Evolutionary conservation across 1,140 invertebrate genomes (phyloP), one percentile per base, ranked within the genome.

Genomic region (Battus philenor): DNA sequence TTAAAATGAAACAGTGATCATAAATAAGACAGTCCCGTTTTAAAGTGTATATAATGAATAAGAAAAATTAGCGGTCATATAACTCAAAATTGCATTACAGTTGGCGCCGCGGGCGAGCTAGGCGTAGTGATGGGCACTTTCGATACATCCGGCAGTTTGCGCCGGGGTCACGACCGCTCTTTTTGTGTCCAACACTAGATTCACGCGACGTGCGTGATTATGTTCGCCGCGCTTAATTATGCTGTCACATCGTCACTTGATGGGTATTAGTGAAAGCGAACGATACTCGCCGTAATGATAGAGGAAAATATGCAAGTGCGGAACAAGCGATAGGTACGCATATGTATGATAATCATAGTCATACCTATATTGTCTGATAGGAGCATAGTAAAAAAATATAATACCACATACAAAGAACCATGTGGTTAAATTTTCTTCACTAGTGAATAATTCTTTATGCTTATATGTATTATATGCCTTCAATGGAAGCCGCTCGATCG

Each of bases 221-320:
- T 77, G 56, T 74, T 73, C 70, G 64, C 70, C 65, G 65, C 64
- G 71, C 68, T 79, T 81, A 84, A 84, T 84, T 84, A 81, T 76
- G 66, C 75, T 81, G 79, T 80, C 79, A 79, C 69, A 77, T 77
- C 69, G 73, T 75, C 77, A 72, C 73, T 70, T 73, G 74, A 77
- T 70, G 68, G 59, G 62, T 48, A 58, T 67, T 73, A 77, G 79
- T 79, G 80, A 84, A 84, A 84, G 80, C 63, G 60, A 67, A 64
- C 52, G 43, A 68, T 78, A 67, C 70, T 54, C 48, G 54, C 50
- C 22, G 47, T 70, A 72, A 75, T 77, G 60, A 74, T 73, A 68
- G 59, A 62, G 60, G 53, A 71, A 68, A 68, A 59, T 59, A 51
- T 54, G 24, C 46, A 36, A 54, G 44, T 53, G 41, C 48, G 47